phyloP scores from a whole-genome alignment of 2,113 vertebrate genomes.

The Nothocercus nigrocapillus region DNA sequence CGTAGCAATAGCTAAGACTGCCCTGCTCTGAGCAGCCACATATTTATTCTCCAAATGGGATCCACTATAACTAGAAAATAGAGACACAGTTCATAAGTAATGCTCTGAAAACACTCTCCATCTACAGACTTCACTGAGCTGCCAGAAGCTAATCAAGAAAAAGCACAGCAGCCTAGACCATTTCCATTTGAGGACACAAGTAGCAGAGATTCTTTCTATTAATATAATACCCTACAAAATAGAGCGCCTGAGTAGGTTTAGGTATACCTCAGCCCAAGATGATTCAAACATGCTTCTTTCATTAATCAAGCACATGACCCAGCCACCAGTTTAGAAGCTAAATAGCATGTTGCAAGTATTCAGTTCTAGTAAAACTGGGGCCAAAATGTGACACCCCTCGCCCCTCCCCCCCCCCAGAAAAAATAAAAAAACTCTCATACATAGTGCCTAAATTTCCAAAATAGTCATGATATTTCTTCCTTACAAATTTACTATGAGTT shows the following conservation, averaged over 20 bases:
- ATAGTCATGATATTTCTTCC: background rate
- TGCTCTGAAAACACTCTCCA: background rate
- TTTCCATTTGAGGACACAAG: background rate
- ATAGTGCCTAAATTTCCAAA: background rate
- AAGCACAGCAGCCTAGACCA: background rate
- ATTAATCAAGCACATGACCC: background rate
- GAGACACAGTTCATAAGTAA: background rate
- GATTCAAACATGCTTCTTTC: background rate
- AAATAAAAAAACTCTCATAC: fast-evolving
- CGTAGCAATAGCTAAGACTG: background rate
- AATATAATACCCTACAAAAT: background rate
- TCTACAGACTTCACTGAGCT: background rate
- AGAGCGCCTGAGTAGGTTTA: background rate
- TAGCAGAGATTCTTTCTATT: background rate
- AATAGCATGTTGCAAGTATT: background rate
- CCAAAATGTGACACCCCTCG: background rate
- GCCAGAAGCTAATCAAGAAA: background rate
- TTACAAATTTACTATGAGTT: fast-evolving
- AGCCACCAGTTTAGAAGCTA: background rate
- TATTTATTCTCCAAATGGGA: conserved; percentile 6
- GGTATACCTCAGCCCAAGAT: background rate
- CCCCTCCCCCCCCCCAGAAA: background rate
- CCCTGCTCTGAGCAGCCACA: background rate
- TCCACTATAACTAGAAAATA: background rate
- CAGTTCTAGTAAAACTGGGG: background rate